These are phyloP conservation scores for Cyanistes caeruleus DNA, from an alignment of 2,113 vertebrate genomes.

Conservation along the genomic window DNA sequence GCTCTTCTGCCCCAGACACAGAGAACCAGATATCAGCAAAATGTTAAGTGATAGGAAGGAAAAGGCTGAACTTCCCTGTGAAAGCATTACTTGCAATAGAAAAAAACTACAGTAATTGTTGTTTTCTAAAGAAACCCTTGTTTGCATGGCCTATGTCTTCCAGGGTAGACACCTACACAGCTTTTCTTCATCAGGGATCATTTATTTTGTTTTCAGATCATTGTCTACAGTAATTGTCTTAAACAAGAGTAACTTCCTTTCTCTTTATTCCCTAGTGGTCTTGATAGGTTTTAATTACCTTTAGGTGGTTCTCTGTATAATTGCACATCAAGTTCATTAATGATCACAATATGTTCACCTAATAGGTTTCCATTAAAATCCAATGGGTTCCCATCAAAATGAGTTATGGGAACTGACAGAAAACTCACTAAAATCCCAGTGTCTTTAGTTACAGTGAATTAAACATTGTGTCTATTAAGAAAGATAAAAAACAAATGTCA, in stretches of 20 bases:
- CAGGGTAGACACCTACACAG: conserved; percentile 61
- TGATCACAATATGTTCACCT: conserved; percentile 78
- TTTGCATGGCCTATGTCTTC: conserved; percentile 51
- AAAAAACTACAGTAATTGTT: conserved; percentile 42
- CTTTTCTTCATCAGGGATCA: conserved; percentile 70
- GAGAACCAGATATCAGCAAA: neutral
- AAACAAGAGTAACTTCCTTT: conserved; percentile 78
- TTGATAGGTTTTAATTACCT: conserved; percentile 78
- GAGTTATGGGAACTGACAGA: conserved; percentile 68
- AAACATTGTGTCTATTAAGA: conserved; percentile 58
- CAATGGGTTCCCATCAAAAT: conserved; percentile 77
- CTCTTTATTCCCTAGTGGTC: conserved; percentile 74
- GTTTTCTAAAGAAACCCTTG: conserved; percentile 30
- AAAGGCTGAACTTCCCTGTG: neutral
- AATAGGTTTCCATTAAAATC: conserved; percentile 81
- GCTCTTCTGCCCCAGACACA: neutral
- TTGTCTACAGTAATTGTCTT: conserved; percentile 79
- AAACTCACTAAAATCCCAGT: conserved; percentile 65
- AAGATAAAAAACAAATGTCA: conserved; percentile 21
- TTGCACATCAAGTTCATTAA: conserved; percentile 75
- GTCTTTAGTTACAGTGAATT: conserved; percentile 70
- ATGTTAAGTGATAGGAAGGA: neutral
- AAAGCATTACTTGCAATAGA: conserved; percentile 1
- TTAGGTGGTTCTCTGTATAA: conserved; percentile 70
- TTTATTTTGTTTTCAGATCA: conserved; percentile 76